These are phyloP conservation scores for Lepidocyrtinus sp. DNA, from an alignment of 2,888 invertebrate species.

Conservation along the genomic window DNA sequence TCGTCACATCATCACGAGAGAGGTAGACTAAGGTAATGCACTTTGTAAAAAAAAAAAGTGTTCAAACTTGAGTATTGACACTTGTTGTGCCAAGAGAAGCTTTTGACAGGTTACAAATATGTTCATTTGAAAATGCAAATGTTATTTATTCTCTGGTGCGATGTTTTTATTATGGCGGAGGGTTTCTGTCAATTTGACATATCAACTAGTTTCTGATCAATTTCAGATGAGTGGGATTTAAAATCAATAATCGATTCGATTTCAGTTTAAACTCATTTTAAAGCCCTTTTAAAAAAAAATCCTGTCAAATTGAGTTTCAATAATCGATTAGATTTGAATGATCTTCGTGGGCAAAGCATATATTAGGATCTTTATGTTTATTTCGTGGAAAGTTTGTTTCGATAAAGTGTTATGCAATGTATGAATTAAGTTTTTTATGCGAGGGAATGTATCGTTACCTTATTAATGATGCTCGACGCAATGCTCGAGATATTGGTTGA, in stretches of 20 bases:
- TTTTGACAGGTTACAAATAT: neutral
- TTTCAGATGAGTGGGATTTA: slow-evolving; percentile 8
- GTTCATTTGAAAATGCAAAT: neutral
- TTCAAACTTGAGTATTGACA: slow-evolving; percentile 11
- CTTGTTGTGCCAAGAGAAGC: neutral
- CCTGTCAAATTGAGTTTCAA: neutral
- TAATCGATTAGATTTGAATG: neutral
- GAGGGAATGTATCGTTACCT: slow-evolving; percentile 55
- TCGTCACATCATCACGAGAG: too few species aligned
- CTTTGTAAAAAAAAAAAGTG: too few species aligned
- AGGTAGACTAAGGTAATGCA: too few species aligned
- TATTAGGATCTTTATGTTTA: neutral
- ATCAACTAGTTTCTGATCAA: neutral
- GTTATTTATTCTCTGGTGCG: neutral
- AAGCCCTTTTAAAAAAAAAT: too few species aligned
- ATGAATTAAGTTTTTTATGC: neutral
- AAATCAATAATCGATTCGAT: slow-evolving; percentile 21
- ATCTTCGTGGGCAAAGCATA: neutral
- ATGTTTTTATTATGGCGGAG: neutral
- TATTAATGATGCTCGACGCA: slow-evolving; percentile 53
- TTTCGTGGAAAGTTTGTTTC: neutral
- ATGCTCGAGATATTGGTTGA: slow-evolving; percentile 50
- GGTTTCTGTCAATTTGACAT: neutral
- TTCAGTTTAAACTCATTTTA: neutral
- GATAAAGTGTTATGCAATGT: neutral